Percentiles rank a stretch among this genome's conserved stretches.
Evolutionary conservation across 2,797 vertebrate genomes (phyloP).

Genomic region (Fistularia commersonii): DNA sequence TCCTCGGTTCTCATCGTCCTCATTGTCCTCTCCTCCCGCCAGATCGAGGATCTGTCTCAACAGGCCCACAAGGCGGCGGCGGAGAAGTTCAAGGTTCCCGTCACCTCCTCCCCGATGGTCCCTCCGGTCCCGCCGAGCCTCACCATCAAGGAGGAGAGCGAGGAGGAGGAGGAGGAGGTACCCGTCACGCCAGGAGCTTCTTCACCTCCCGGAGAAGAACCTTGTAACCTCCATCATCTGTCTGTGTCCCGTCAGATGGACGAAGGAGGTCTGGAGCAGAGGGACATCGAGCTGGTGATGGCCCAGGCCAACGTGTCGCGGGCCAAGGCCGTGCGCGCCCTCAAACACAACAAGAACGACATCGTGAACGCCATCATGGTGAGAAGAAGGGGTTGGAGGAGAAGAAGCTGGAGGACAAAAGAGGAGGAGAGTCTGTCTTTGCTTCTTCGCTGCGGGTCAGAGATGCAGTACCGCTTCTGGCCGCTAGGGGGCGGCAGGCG

Average conservation of each 20-base stretch:
- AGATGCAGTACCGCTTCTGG: not conserved
- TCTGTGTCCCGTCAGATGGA: slow-evolving; percentile 79
- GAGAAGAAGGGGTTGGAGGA: slow-evolving; percentile 55
- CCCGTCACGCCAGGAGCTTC: not conserved
- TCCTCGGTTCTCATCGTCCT: not conserved
- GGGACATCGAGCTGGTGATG: slow-evolving; percentile 97
- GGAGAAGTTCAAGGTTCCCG: slow-evolving; percentile 96
- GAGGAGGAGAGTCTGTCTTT: slow-evolving; percentile 32
- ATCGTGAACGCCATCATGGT: slow-evolving; percentile 99
- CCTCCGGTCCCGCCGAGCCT: slow-evolving; percentile 82
- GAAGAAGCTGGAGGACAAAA: slow-evolving; percentile 47
- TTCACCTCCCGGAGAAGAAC: not conserved
- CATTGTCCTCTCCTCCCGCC: slow-evolving; percentile 6
- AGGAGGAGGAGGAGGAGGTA: slow-evolving; percentile 92
- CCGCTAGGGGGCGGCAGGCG: slow-evolving; percentile 56
- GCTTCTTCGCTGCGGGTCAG: slow-evolving; percentile 20
- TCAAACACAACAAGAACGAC: slow-evolving; percentile 97
- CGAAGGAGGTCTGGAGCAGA: slow-evolving; percentile 87
- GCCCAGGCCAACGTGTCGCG: slow-evolving; percentile 95
- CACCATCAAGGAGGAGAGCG: slow-evolving; percentile 87
- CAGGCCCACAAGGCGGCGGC: slow-evolving; percentile 96
- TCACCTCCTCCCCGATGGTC: slow-evolving; percentile 82
- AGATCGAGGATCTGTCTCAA: slow-evolving; percentile 98
- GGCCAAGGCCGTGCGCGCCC: slow-evolving; percentile 88
- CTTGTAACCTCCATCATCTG: not conserved